Evolutionary conservation across 1,140 invertebrate species (phyloP).

Genomic region (Hydropsyche tenuis): DNA sequence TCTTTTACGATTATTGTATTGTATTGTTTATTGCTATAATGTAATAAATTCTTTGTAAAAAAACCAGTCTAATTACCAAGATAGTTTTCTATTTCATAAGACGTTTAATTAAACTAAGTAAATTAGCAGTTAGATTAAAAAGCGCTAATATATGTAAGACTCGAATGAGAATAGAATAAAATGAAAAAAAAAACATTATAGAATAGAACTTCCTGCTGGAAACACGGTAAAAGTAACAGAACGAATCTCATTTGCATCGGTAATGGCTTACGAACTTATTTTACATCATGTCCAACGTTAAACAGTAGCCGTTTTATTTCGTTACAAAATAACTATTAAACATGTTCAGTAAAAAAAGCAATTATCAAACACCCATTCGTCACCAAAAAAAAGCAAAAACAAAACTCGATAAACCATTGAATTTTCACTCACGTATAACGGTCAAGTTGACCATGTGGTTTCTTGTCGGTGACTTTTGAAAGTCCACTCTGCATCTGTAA

Average conservation of each 20-base stretch:
- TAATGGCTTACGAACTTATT: too few species aligned
- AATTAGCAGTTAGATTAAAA: too few species aligned
- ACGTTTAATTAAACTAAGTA: too few species aligned
- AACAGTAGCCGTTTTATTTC: not conserved
- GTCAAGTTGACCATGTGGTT: constrained; percentile 80
- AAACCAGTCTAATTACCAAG: not conserved
- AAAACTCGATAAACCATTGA: not conserved
- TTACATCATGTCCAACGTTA: too few species aligned
- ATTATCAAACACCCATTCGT: not conserved
- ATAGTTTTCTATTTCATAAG: too few species aligned
- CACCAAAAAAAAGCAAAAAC: not conserved
- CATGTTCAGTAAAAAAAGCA: not conserved
- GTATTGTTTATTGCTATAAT: not conserved
- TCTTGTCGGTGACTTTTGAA: constrained; percentile 78
- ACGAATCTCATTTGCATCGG: too few species aligned
- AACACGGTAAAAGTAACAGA: too few species aligned
- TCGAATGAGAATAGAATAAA: too few species aligned
- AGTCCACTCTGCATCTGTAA: constrained; percentile 82
- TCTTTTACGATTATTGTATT: too few species aligned
- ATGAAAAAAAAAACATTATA: too few species aligned
- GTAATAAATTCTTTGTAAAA: not conserved
- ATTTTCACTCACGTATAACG: constrained; percentile 82
- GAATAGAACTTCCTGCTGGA: too few species aligned
- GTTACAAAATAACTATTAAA: not conserved
- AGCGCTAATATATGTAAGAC: too few species aligned